These are phyloP conservation scores for Limenitis camilla DNA, from an alignment of 2,888 invertebrate species.

Conservation along the genomic window DNA sequence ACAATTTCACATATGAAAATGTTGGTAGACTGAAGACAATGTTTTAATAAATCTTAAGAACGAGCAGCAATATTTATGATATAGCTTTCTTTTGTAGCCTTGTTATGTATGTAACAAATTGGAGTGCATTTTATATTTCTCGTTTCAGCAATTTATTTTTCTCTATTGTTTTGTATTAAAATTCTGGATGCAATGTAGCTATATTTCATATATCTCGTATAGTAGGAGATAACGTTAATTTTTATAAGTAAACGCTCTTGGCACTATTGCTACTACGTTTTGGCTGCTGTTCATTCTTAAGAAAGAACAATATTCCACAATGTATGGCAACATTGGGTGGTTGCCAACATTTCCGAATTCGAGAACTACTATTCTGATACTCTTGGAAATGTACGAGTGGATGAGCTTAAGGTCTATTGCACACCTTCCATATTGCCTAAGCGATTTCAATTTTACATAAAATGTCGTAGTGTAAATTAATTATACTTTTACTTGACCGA, in stretches of 20 bases:
- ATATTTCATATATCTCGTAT: constrained; percentile 3
- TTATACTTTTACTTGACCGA: too few relatives aligned
- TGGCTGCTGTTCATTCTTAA: constrained; percentile 31
- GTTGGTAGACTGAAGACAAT: too few relatives aligned
- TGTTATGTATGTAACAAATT: background rate
- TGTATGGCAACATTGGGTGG: constrained; percentile 36
- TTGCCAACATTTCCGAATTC: constrained; percentile 36
- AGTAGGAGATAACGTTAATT: constrained; percentile 2
- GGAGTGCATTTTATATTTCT: background rate
- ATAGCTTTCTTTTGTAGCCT: background rate
- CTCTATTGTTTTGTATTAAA: background rate
- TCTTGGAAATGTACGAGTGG: too few relatives aligned
- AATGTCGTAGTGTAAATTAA: too few relatives aligned
- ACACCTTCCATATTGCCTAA: too few relatives aligned
- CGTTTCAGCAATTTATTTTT: constrained; percentile 3
- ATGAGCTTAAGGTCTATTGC: too few relatives aligned
- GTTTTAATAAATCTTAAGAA: background rate
- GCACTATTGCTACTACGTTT: constrained; percentile 29
- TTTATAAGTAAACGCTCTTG: constrained; percentile 32
- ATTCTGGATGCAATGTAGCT: background rate
- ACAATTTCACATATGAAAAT: too few relatives aligned
- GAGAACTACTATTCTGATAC: constrained; percentile 28
- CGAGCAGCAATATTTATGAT: background rate
- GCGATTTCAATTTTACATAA: too few relatives aligned
- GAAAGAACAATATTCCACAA: constrained; percentile 32